phyloP scores from a whole-genome alignment of 2,888 invertebrate genomes.

The Spodoptera exigua region DNA sequence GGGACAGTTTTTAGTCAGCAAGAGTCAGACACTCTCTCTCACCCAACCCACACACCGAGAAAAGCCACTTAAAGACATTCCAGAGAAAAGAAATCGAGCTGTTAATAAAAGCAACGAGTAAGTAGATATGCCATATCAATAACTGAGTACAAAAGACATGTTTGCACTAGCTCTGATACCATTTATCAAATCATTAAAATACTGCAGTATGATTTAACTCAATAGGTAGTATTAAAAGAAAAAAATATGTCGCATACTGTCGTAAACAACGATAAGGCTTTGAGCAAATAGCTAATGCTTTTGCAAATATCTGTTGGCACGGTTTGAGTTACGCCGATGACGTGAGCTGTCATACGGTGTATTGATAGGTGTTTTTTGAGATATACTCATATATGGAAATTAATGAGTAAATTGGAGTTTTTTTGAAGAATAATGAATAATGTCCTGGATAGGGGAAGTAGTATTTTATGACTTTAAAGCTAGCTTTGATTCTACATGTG shows the following conservation, averaged over 20 bases:
- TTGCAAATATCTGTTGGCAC: conserved; percentile 30
- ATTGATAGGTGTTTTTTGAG: conserved; percentile 31
- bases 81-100: not conserved
- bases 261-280: conserved; percentile 29
- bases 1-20: too few species aligned
- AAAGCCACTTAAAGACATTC: too few species aligned
- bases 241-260: conserved; percentile 35
- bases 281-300: conserved; percentile 27
- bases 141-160: conserved; percentile 1
- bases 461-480: too few species aligned
- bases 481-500: too few species aligned
- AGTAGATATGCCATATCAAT: conserved; percentile 13
- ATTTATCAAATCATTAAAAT: conserved; percentile 40
- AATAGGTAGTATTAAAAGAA: conserved; percentile 44
- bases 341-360: conserved; percentile 13
- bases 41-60: too few species aligned
- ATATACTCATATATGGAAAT: not conserved
- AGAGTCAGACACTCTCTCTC: too few species aligned
- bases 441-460: too few species aligned
- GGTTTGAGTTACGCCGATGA: conserved; percentile 16
- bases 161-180: conserved; percentile 34
- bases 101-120: not conserved
- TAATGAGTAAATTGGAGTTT: too few species aligned
- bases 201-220: conserved; percentile 50
- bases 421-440: too few species aligned